These are phyloP conservation scores for Dromococcyx pavoninus DNA, from an alignment of 2,797 vertebrate species.

Conservation along the genomic window DNA sequence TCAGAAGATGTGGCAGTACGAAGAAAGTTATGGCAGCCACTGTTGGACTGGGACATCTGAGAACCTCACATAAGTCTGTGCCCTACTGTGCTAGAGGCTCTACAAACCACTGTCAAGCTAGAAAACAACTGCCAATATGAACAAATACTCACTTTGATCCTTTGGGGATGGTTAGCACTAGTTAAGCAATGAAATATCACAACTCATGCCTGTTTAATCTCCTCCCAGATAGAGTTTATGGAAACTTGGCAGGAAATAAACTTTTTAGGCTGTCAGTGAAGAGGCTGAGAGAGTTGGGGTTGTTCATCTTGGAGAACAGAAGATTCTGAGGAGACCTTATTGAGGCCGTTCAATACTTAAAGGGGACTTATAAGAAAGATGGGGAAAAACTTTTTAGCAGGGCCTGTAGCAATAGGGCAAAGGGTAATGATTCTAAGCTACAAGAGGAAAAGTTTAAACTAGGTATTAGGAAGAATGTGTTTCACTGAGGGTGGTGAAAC, in stretches of 20 bases:
- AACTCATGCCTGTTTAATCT: neutral
- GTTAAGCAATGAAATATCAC: neutral
- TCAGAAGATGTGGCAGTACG: neutral
- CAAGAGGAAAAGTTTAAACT: no score
- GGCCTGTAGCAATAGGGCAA: no score
- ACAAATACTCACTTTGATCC: neutral
- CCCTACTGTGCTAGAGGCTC: neutral
- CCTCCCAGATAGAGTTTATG: neutral
- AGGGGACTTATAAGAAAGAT: no score
- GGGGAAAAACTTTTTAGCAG: no score
- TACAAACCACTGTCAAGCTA: neutral
- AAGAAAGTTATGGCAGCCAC: neutral
- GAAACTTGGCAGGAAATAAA: neutral
- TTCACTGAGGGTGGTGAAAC: no score
- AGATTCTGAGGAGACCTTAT: no score
- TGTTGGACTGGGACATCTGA: neutral
- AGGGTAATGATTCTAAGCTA: no score
- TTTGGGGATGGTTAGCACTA: neutral
- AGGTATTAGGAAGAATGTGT: no score
- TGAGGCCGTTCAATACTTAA: no score
- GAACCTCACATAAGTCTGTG: neutral
- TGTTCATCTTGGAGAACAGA: no score
- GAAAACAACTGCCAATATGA: neutral
- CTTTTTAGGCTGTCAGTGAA: neutral
- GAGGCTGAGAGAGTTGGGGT: no score